phyloP scores from a whole-genome alignment of 30 jellyfish, hydroid and myxozoan species.

The Hydra vulgaris region DNA sequence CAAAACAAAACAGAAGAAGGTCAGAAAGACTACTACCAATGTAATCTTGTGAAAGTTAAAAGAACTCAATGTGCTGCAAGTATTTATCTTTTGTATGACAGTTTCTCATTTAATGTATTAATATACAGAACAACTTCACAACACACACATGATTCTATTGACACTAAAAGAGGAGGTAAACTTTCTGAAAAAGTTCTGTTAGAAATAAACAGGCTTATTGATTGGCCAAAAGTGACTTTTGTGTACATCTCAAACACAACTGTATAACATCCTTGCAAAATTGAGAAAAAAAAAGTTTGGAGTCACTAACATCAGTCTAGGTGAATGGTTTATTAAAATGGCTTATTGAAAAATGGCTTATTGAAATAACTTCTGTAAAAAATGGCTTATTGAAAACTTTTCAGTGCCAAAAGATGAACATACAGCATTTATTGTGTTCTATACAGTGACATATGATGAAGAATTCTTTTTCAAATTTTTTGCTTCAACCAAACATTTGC shows the following conservation, averaged over 20 bases:
- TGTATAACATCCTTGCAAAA: background rate
- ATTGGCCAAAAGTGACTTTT: background rate
- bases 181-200: background rate
- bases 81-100: background rate
- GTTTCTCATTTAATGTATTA: background rate
- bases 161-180: background rate
- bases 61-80: background rate
- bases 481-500: background rate
- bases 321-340: too few species aligned
- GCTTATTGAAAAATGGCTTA: too few species aligned
- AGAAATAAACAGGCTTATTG: background rate
- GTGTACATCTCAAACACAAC: background rate
- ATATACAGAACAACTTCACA: background rate
- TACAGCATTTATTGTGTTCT: background rate
- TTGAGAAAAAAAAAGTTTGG: background rate
- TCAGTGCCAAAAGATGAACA: background rate
- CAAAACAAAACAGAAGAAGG: background rate
- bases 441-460: background rate
- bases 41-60: background rate
- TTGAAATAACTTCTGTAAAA: too few species aligned
- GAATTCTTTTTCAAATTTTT: background rate
- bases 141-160: background rate
- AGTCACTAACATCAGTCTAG: background rate
- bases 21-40: background rate
- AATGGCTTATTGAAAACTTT: background rate